phyloP scores from a whole-genome alignment of 2,888 invertebrate genomes.

The Drosophila mayaguana region DNA sequence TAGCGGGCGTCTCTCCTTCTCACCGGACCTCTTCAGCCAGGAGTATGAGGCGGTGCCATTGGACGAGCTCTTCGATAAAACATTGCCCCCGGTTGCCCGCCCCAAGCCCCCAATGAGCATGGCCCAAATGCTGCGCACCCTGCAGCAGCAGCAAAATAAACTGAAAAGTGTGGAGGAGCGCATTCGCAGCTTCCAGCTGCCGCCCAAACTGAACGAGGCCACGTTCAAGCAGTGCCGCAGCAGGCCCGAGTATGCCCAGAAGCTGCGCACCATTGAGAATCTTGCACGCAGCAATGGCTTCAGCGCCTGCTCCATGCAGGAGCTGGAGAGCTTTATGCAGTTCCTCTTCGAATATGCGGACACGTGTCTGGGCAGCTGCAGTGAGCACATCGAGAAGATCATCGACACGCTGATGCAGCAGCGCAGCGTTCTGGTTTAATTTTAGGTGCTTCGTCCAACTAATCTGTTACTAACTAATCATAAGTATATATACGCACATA shows the following conservation, averaged over 20 bases:
- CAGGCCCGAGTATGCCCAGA: slow-evolving; percentile 67
- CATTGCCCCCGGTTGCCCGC: slow-evolving; percentile 21
- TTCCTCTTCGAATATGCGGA: slow-evolving; percentile 81
- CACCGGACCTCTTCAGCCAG: slow-evolving; percentile 73
- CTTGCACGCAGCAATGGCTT: slow-evolving; percentile 75
- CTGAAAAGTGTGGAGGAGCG: slow-evolving; percentile 69
- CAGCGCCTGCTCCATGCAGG: slow-evolving; percentile 65
- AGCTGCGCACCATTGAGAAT: slow-evolving; percentile 74
- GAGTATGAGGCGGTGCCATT: slow-evolving; percentile 80
- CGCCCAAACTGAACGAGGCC: slow-evolving; percentile 43
- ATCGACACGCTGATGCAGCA: slow-evolving; percentile 72
- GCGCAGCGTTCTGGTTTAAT: slow-evolving; percentile 62
- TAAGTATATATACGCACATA: background rate
- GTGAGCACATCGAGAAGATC: slow-evolving; percentile 76
- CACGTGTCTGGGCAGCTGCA: slow-evolving; percentile 77
- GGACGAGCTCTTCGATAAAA: slow-evolving; percentile 78
- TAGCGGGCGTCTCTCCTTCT: slow-evolving; percentile 67
- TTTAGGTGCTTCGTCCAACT: background rate
- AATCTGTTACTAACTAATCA: background rate
- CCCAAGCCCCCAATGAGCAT: slow-evolving; percentile 47
- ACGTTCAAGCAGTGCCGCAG: slow-evolving; percentile 60
- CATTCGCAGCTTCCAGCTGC: slow-evolving; percentile 63
- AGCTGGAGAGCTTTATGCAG: slow-evolving; percentile 81
- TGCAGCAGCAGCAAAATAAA: slow-evolving; percentile 72
- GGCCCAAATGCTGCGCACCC: slow-evolving; percentile 70